These are phyloP conservation scores for Rhizoglyphus robini DNA, from an alignment of 1,140 invertebrate species.

Conservation along the genomic window DNA sequence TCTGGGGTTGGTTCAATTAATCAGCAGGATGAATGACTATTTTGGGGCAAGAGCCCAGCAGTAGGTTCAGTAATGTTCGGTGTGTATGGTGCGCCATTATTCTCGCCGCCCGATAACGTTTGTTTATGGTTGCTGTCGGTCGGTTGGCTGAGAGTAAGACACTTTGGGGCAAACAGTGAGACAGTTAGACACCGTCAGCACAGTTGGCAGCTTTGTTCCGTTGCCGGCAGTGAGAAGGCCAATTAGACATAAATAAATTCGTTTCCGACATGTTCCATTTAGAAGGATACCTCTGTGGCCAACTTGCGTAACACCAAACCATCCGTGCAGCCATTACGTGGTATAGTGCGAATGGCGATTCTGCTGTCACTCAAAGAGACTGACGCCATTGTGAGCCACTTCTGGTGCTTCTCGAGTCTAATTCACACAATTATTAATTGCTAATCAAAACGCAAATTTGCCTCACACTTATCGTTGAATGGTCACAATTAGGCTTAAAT, in stretches of 20 bases:
- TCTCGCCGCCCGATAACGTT: neutral
- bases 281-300: neutral
- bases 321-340: too few relatives aligned
- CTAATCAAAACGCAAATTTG: too few relatives aligned
- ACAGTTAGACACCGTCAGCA: neutral
- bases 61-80: neutral
- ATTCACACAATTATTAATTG: too few relatives aligned
- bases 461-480: too few relatives aligned
- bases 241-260: conserved; percentile 15
- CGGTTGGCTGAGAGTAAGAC: neutral
- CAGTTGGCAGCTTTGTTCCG: conserved; percentile 1
- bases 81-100: neutral
- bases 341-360: too few relatives aligned
- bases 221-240: neutral
- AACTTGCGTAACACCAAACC: too few relatives aligned
- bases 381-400: too few relatives aligned
- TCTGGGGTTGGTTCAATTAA: neutral
- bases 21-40: conserved; percentile 2
- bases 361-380: too few relatives aligned
- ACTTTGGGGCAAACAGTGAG: neutral
- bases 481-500: too few relatives aligned
- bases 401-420: too few relatives aligned
- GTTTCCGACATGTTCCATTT: conserved; percentile 11
- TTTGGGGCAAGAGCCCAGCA: neutral
- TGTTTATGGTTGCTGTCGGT: neutral